Conservation (phyloP, 2,888 invertebrate species). For the Drosophila setosimentum region DNA sequence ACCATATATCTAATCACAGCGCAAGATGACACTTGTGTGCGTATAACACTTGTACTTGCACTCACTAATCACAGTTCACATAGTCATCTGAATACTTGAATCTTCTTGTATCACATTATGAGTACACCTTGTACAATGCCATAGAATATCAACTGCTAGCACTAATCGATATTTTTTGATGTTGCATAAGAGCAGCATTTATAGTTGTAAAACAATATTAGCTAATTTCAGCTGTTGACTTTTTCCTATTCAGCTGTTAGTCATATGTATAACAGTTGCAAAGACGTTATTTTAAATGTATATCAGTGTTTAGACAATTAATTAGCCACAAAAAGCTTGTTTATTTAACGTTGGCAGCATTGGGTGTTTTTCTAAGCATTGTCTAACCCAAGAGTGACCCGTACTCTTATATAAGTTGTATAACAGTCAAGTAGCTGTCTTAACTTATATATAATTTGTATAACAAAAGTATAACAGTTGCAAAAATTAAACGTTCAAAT, state of each 20-base stretch:
- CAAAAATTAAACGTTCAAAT: not conserved
- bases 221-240: not conserved
- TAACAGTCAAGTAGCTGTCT: too few species aligned
- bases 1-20: slow-evolving; percentile 17
- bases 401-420: not conserved
- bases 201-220: not conserved
- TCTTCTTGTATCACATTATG: not conserved
- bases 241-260: not conserved
- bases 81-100: not conserved
- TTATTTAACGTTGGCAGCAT: too few species aligned
- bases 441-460: too few species aligned
- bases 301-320: not conserved
- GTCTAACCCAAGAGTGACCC: not conserved
- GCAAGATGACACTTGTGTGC: slow-evolving; percentile 6
- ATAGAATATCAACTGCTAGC: not conserved
- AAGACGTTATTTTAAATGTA: too few species aligned
- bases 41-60: slow-evolving; percentile 20
- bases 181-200: too few species aligned
- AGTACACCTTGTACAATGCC: not conserved
- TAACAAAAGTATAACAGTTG: not conserved
- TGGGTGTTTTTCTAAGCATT: too few species aligned
- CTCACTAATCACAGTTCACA: slow-evolving; percentile 8
- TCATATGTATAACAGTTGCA: not conserved
- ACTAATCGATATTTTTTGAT: not conserved
- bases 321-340: too few species aligned